These are phyloP conservation scores for Exocentrus adspersus DNA, from an alignment of 2,888 invertebrate genomes.

Conservation along the genomic window DNA sequence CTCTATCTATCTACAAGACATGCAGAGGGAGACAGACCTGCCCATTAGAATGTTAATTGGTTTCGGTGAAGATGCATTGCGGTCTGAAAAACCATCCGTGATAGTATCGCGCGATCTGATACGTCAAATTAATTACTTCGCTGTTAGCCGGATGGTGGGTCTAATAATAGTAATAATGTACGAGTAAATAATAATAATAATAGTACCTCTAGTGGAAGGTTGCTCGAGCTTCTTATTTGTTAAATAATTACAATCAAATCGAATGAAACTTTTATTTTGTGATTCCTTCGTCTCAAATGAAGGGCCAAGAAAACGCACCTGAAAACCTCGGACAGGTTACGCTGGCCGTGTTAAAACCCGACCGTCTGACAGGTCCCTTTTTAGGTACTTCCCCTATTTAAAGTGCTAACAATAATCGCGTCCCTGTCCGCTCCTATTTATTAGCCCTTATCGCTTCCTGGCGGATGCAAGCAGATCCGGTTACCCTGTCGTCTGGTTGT, in stretches of 20 bases:
- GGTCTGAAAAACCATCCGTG: constrained; percentile 14
- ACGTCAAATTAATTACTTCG: constrained; percentile 33
- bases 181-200: too few relatives aligned
- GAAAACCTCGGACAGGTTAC: constrained; percentile 6
- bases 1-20: too few relatives aligned
- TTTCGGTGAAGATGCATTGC: constrained; percentile 4
- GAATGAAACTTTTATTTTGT: too few relatives aligned
- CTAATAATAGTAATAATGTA: too few relatives aligned
- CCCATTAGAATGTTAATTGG: constrained; percentile 13
- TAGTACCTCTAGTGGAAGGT: constrained; percentile 15
- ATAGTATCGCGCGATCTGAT: constrained; percentile 17
- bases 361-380: constrained; percentile 24
- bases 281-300: too few relatives aligned
- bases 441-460: constrained; percentile 34
- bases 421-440: constrained; percentile 21
- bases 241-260: too few relatives aligned
- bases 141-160: constrained; percentile 25
- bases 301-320: too few relatives aligned
- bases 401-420: constrained; percentile 26
- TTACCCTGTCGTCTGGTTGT: constrained; percentile 1
- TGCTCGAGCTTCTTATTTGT: too few relatives aligned
- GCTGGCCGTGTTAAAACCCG: constrained; percentile 6
- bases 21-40: too few relatives aligned
- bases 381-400: constrained; percentile 24
- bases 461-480: constrained; percentile 1